These are phyloP conservation scores for Capromys pilorides DNA, from an alignment of 2,797 vertebrate species.

Conservation along the genomic window DNA sequence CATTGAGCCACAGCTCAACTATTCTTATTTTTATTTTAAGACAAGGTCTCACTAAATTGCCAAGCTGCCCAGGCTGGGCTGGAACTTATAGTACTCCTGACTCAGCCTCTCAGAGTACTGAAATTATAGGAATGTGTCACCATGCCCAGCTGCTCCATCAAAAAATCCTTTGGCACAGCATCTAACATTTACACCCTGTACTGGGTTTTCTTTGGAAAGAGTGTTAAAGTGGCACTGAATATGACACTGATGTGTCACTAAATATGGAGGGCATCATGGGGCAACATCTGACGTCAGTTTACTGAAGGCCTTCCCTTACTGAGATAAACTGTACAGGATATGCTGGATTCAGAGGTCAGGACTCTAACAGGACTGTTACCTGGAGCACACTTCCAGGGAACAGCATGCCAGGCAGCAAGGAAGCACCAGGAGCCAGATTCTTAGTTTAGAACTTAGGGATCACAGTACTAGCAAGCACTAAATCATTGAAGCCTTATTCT, in stretches of 20 bases:
- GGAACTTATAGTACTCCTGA: not conserved
- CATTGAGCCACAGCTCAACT: not conserved
- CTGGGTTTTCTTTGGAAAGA: not conserved
- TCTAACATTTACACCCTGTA: not conserved
- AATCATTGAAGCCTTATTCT: not conserved
- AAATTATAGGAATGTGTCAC: not conserved
- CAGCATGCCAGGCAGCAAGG: not conserved
- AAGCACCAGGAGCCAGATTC: not conserved
- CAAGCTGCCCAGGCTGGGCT: not conserved
- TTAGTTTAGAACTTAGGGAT: not conserved
- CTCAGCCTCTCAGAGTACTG: not conserved
- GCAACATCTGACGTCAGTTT: not conserved
- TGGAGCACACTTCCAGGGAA: not conserved
- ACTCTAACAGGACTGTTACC: not conserved
- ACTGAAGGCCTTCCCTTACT: not conserved
- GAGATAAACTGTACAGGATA: not conserved
- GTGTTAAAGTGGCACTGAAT: no score
- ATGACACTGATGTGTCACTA: not conserved
- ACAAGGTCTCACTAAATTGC: not conserved
- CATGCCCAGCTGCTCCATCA: not conserved
- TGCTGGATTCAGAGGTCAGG: not conserved
- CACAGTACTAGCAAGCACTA: not conserved
- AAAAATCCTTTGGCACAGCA: not conserved
- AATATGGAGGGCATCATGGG: not conserved
- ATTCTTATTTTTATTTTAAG: not conserved